Evolutionary conservation across 2,888 invertebrate species (phyloP).

Genomic region (Caenorhabditis sp.): DNA sequence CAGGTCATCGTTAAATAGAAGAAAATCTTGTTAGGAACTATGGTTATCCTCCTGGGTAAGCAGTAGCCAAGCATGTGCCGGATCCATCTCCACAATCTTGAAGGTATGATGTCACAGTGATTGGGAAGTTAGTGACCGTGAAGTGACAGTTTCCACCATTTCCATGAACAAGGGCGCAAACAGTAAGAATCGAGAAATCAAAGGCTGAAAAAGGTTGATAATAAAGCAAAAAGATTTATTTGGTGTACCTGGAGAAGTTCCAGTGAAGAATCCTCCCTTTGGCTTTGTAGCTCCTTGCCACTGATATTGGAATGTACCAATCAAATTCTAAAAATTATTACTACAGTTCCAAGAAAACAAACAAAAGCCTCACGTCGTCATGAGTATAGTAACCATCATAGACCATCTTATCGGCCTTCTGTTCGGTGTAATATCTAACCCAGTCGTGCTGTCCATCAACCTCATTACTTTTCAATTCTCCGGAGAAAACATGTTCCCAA

Average conservation of each 20-base stretch:
- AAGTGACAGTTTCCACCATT: constrained; percentile 78
- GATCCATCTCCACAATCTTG: constrained; percentile 76
- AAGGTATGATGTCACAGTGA: constrained; percentile 77
- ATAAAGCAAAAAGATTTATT: constrained; percentile 8
- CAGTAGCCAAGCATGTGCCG: constrained; percentile 74
- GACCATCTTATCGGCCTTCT: constrained; percentile 79
- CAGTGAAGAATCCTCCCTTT: constrained; percentile 80
- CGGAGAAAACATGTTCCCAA: constrained; percentile 82
- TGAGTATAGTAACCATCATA: constrained; percentile 80
- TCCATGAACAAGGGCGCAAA: constrained; percentile 77
- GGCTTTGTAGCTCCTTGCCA: constrained; percentile 78
- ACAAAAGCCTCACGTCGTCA: constrained; percentile 68
- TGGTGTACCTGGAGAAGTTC: constrained; percentile 78
- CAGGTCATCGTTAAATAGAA: too few species aligned
- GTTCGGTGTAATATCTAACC: constrained; percentile 79
- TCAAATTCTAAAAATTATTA: constrained; percentile 68
- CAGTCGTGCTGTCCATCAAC: constrained; percentile 82
- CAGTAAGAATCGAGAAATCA: constrained; percentile 80
- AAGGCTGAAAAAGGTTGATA: constrained; percentile 80
- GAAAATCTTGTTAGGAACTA: too few species aligned
- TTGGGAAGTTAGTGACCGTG: constrained; percentile 67
- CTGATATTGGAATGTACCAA: constrained; percentile 82
- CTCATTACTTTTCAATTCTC: constrained; percentile 75
- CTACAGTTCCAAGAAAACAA: too few species aligned
- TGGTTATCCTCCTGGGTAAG: constrained; percentile 70